Evolutionary conservation across 2,113 vertebrate species (phyloP).

Genomic region (Ceratotherium simum): DNA sequence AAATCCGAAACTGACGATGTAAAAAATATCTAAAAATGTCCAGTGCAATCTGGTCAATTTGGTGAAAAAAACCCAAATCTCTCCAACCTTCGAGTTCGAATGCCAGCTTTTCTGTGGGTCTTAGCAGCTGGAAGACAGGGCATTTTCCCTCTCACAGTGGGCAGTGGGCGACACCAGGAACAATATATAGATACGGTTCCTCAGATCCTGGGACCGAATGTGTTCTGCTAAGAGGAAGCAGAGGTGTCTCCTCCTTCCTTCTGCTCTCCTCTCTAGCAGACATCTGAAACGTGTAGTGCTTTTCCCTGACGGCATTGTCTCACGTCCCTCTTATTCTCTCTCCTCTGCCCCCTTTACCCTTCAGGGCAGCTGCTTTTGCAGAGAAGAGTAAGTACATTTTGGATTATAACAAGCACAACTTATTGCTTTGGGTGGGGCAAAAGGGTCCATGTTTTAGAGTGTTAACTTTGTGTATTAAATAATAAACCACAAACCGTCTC

Average conservation of each 20-base stretch:
- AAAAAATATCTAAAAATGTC: neutral
- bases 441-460: accelerated
- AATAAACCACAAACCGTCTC: accelerated
- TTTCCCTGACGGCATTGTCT: neutral
- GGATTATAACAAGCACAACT: accelerated
- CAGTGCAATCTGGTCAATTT: neutral
- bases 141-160: accelerated
- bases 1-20: neutral
- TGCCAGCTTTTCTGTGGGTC: no score
- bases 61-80: neutral
- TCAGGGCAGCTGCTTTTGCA: conserved; percentile 95
- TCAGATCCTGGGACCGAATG: accelerated
- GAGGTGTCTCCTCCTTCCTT: accelerated
- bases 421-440: accelerated
- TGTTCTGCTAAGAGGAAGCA: neutral
- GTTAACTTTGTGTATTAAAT: no score
- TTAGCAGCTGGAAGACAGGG: neutral
- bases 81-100: accelerated
- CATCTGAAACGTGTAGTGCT: accelerated
- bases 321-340: conserved; percentile 41
- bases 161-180: accelerated
- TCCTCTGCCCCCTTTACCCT: conserved; percentile 38
- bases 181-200: accelerated
- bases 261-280: accelerated
- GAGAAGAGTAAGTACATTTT: conserved; percentile 95